Base-by-base conservation (phyloP, 1,140 invertebrate genomes). In the Hyles vespertilio region DNA sequence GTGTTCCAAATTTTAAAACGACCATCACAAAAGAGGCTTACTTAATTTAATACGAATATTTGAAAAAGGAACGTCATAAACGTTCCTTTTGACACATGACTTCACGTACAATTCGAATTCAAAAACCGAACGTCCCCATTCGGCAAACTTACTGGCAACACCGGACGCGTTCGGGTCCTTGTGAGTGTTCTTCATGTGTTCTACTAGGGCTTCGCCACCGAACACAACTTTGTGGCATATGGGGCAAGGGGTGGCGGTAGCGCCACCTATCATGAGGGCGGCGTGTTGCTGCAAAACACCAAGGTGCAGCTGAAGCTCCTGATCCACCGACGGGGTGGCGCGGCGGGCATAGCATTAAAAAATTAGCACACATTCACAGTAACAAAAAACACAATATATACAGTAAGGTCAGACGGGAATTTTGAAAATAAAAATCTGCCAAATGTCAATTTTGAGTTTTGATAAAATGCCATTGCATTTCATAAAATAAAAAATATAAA, bases 131-230 rank as follows among this genome's bases (percentile, higher is more conserved):
- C 60, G 57, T 51, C 60, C 51, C 60, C 56, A 72, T 72, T 72
- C 70, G 63, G 53, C 77, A 86, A 79, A 94, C 95, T 96, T 95
- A 97, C 96, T 96, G 91, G 95, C 93, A 87, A 96, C 95, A 78
- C 94, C 94, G 62, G 95, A 94, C 57, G 95, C 94, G 87, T 95
- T 95, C 40, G 96, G 96, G 80, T 98, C 96, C 91, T 97, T 98
- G 90, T 98, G 96, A 40, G 95, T 95, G 84, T 95, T 95, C 90
- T 97, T 97, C 96, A 98, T 98, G 87, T 98, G 96, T 85, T 98
- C 96, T 92, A 98, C 96, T 51, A 98, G 92, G 49, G 96, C 95
- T 89, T 98, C 96, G 56, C 94, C 94, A 65, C 96, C 96, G 74
- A 97, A 92, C 90, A 97, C 97, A 74, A 97, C 93, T 90, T 98